Evolutionary conservation across 2,113 vertebrate species (phyloP).

Genomic region (Muscicapa adusta): DNA sequence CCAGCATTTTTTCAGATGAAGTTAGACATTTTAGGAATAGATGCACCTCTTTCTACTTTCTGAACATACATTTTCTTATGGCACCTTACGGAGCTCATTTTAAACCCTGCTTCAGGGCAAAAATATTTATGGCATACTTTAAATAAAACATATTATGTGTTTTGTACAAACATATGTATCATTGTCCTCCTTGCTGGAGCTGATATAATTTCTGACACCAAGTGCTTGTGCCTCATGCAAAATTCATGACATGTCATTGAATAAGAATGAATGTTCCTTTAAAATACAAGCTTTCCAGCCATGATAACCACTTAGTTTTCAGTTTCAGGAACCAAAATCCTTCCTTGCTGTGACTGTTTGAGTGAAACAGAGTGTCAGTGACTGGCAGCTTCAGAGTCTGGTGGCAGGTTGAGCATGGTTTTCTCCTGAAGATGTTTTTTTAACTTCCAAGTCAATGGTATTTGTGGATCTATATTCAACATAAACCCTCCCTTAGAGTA

Average conservation of each 20-base stretch:
- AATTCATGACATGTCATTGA: conserved; percentile 71
- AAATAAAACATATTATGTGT: conserved; percentile 77
- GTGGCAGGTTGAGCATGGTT: background rate
- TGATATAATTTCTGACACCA: conserved; percentile 72
- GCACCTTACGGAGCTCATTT: conserved; percentile 57
- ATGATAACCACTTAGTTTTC: conserved; percentile 32
- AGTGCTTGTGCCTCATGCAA: conserved; percentile 68
- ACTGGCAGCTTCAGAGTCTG: background rate
- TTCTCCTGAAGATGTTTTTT: background rate
- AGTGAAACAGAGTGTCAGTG: background rate
- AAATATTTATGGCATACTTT: conserved; percentile 73
- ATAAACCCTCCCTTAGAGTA: background rate
- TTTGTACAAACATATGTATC: conserved; percentile 76
- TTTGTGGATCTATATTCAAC: background rate
- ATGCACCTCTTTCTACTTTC: conserved; percentile 56
- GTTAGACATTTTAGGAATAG: conserved; percentile 53
- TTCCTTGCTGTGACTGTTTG: background rate
- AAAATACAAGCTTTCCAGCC: conserved; percentile 50
- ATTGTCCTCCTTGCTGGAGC: conserved; percentile 69
- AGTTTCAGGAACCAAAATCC: conserved; percentile 10
- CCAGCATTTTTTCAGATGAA: conserved; percentile 11
- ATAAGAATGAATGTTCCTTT: conserved; percentile 64
- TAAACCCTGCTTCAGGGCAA: conserved; percentile 71
- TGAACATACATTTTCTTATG: conserved; percentile 52
- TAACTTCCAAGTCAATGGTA: background rate